Base-by-base conservation (phyloP, 2,797 vertebrate species). In the Enteromius treurensis region DNA sequence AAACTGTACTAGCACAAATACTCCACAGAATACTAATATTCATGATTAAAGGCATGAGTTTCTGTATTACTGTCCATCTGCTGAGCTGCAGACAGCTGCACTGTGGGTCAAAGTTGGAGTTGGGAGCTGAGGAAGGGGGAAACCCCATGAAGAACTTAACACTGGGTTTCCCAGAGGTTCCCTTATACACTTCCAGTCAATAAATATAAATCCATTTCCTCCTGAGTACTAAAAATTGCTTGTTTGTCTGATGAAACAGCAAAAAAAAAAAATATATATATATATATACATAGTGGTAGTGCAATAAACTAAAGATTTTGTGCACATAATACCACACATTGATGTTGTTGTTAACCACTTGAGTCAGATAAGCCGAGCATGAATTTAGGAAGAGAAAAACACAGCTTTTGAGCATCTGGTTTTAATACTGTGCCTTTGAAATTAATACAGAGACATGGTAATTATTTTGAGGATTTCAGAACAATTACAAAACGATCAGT, bases 121-220 rank as follows among this genome's bases (percentile, higher is more conserved):
- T 42, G 10, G 70, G 32, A 82, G 60, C 58, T 40, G n/a, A 75
- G 58, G 29, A 81, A 29, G n/a, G n/a, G 58, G 70, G 60, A 82
- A 82, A 40, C 53, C 80, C 80, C 32, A 53, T 14, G 5, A 42
- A 75, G 42, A 82, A 82, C 58, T 65, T 75, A 32, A 65, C n/a
- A 82, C 9, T 75, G 80, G 80, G 70, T 65, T 82, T 82, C 70
- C 80, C 80, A 21, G 80, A 40, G 70, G 15, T 74, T 75, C 45
- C 9, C 60, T 53, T 19, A 34, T 19, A 4, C 15, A 40, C 58
- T 65, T 74, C 45, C 40, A 49, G 69, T 45, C 55, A 42, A 77
- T 62, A 49, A 73, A 17, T 47, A 55, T n/a, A 6, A 70, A 47
- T 73, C 62, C 55, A 73, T 62, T 29, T 37, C 19, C 19, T 34